Percentiles rank a stretch among this genome's conserved stretches.
These are phyloP conservation scores for Setophaga kirtlandii DNA, from an alignment of 2,113 vertebrate genomes.

Conservation along the genomic window DNA sequence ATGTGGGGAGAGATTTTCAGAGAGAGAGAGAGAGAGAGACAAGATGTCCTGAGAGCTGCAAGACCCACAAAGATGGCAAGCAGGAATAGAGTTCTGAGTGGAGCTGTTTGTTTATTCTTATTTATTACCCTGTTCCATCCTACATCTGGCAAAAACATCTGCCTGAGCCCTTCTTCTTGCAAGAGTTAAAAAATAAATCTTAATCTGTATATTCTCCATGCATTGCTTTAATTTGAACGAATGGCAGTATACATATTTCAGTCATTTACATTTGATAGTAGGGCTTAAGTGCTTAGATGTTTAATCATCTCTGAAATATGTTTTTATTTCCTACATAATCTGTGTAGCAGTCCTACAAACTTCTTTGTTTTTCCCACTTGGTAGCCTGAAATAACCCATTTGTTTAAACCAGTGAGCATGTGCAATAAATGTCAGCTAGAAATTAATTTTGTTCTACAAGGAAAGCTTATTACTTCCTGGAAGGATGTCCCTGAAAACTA, in stretches of 20 bases:
- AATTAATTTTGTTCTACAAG: background rate
- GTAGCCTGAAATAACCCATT: background rate
- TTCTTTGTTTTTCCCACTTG: background rate
- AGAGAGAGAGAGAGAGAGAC: background rate
- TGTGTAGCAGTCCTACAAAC: background rate
- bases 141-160: background rate
- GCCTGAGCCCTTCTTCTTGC: background rate
- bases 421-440: background rate
- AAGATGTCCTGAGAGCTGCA: background rate
- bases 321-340: background rate
- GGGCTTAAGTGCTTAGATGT: background rate
- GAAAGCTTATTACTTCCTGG: background rate
- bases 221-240: background rate
- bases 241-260: background rate
- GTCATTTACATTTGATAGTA: background rate
- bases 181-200: background rate
- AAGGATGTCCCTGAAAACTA: background rate
- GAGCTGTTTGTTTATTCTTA: background rate
- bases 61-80: accelerated
- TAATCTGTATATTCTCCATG: background rate
- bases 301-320: background rate
- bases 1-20: background rate
- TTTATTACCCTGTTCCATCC: background rate
- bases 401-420: background rate
- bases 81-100: background rate